A percentile compares a stretch with the other conserved stretches of the same genome.
Conservation (phyloP, 1,140 invertebrate species). For the Zelostemma sp. region DNA sequence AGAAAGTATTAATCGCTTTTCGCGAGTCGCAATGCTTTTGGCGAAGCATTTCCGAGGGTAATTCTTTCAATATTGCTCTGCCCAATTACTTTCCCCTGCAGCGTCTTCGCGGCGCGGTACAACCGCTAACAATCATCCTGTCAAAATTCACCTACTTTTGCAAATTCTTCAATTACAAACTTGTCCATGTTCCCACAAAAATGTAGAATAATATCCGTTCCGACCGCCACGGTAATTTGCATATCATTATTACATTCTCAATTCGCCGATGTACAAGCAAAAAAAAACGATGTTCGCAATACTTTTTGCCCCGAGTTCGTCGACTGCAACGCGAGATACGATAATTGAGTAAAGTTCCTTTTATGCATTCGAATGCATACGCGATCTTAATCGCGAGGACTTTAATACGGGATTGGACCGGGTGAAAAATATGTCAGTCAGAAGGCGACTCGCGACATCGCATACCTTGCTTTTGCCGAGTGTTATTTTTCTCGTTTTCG, state of each 20-base stretch:
- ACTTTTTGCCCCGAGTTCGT: neutral
- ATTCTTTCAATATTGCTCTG: neutral
- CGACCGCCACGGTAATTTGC: neutral
- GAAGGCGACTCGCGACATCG: slow-evolving; percentile 16
- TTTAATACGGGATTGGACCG: slow-evolving; percentile 54
- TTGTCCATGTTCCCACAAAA: neutral
- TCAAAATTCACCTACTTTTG: neutral
- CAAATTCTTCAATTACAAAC: slow-evolving; percentile 8
- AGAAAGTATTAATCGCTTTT: too few relatives aligned
- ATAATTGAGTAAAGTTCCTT: neutral
- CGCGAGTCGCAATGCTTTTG: too few relatives aligned
- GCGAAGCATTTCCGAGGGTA: neutral
- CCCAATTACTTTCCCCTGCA: too few relatives aligned
- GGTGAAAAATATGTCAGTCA: slow-evolving; percentile 42
- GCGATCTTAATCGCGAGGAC: slow-evolving; percentile 41
- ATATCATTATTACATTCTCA: neutral
- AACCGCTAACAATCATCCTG: neutral
- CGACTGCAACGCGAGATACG: neutral
- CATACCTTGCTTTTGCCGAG: slow-evolving; percentile 25
- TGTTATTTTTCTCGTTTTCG: slow-evolving; percentile 27
- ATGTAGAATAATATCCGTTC: neutral
- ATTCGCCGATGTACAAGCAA: neutral
- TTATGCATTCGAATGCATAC: slow-evolving; percentile 15
- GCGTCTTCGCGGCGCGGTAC: too few relatives aligned
- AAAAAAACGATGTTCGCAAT: too few relatives aligned